Evolutionary conservation across 2,888 invertebrate species (phyloP), one percentile per base, ranked within the genome.

Genomic region (Hetaerina titia): DNA sequence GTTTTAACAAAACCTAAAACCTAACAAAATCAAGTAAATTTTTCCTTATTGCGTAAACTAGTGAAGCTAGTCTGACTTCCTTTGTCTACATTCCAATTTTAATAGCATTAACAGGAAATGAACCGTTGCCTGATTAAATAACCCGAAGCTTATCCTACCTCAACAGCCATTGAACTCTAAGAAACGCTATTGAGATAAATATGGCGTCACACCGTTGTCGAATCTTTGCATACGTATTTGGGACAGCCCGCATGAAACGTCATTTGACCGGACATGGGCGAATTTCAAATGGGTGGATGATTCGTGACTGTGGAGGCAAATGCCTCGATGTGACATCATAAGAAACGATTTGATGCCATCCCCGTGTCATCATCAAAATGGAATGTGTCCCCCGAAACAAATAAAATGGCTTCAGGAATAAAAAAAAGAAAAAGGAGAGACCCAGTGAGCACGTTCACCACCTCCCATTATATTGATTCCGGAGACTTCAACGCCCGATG

Each of bases 91-190:
- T 69, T 11, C 19, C 64, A 22, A 15, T n/a, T 31, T 92, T 64
- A 45, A 2, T 45, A 57, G 92, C 17, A 17, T 22, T 4, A 15
- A 45, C 45, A 64, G 63, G 45, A 69, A 22, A 69, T 19, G 45
- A 13, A 9, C 31, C 25, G 81, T 81, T 31, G 31, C 0, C 25
- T 31, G 81, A 81, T 81, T 81, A 31, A 81, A 81, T 11, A 81
- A 2, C 31, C 81, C 31, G 69, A 69, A 69, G 25, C 13, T 13
- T 11, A 69, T 45, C 92, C 92, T 92, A 92, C 92, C 92, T 92
- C 92, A 92, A 92, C 92, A 92, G 92, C 69, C 92, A 22, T 74
- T 92, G 92, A 92, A 92, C 92, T 90, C 74, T 5, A 31, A 81
- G 81, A 81, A 63, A 31, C 63, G 31, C 45, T 63, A 45, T 64